Percentiles rank a stretch among this genome's conserved stretches.
Conservation (phyloP, 1,140 invertebrate genomes). For the Apis dorsata region DNA sequence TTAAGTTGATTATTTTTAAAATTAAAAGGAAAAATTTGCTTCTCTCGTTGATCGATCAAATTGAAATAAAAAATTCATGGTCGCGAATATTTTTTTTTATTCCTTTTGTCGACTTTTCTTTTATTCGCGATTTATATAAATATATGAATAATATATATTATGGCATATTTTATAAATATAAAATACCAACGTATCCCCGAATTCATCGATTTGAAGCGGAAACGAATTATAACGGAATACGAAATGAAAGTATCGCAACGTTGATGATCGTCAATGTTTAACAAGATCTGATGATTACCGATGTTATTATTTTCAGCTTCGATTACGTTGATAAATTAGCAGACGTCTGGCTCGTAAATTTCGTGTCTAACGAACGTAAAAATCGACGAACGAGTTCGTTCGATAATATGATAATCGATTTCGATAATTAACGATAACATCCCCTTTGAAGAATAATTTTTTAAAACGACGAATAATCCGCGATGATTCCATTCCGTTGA, state of each 20-base stretch:
- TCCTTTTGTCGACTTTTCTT: neutral
- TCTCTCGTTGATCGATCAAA: no score
- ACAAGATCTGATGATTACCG: slow-evolving; percentile 8
- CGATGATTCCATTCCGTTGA: neutral
- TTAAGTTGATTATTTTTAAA: no score
- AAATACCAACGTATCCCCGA: neutral
- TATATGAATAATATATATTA: no score
- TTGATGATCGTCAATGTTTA: slow-evolving; percentile 22
- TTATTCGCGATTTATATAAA: neutral
- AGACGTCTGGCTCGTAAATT: neutral
- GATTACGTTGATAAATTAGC: slow-evolving; percentile 35
- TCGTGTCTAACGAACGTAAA: neutral
- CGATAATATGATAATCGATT: neutral
- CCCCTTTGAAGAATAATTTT: neutral
- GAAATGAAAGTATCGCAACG: slow-evolving; percentile 25
- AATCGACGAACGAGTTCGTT: neutral
- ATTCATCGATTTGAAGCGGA: neutral
- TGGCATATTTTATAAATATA: slow-evolving; percentile 14
- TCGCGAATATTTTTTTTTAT: neutral
- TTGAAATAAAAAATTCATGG: neutral
- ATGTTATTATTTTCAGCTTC: slow-evolving; percentile 30
- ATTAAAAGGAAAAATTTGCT: no score
- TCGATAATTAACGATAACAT: neutral
- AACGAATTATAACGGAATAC: slow-evolving; percentile 23
- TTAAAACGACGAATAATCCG: neutral